Conservation (phyloP, 2,113 vertebrate genomes). For the Lethenteron camtschaticum region DNA sequence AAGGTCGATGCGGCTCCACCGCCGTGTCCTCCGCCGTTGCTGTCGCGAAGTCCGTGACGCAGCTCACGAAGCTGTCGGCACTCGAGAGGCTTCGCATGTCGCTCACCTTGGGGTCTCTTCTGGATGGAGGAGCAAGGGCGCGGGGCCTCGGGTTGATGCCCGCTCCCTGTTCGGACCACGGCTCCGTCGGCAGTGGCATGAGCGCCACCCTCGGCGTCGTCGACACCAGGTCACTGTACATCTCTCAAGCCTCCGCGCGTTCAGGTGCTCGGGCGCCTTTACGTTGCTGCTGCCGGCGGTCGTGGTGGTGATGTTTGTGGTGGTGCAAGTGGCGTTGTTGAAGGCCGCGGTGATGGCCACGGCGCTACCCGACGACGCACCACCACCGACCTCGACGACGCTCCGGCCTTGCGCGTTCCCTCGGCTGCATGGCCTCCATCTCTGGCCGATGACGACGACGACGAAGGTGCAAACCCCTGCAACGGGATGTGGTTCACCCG, state of each 20-base stretch:
- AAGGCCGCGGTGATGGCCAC: too few relatives aligned
- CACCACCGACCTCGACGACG: too few relatives aligned
- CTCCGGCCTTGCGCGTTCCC: constrained; percentile 29
- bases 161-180: constrained; percentile 57
- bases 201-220: not conserved
- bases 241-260: constrained; percentile 61
- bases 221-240: constrained; percentile 71
- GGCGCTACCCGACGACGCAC: too few relatives aligned
- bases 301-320: constrained; percentile 18
- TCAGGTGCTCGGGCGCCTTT: constrained; percentile 47
- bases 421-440: constrained; percentile 34
- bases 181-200: constrained; percentile 12
- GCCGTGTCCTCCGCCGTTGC: not conserved
- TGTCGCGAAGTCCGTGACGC: constrained; percentile 66
- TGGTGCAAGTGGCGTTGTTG: too few relatives aligned
- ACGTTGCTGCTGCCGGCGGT: constrained; percentile 17
- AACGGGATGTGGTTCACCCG: too few relatives aligned
- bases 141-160: constrained; percentile 36
- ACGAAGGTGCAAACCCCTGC: too few relatives aligned
- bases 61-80: constrained; percentile 87
- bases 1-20: too few relatives aligned
- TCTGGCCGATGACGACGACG: constrained; percentile 33
- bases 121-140: constrained; percentile 24
- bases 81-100: constrained; percentile 88
- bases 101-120: constrained; percentile 29